A percentile compares a stretch with the other conserved stretches of the same genome.
Evolutionary conservation across 2,797 vertebrate species (phyloP).

Genomic region (Gorsachius magnificus): DNA sequence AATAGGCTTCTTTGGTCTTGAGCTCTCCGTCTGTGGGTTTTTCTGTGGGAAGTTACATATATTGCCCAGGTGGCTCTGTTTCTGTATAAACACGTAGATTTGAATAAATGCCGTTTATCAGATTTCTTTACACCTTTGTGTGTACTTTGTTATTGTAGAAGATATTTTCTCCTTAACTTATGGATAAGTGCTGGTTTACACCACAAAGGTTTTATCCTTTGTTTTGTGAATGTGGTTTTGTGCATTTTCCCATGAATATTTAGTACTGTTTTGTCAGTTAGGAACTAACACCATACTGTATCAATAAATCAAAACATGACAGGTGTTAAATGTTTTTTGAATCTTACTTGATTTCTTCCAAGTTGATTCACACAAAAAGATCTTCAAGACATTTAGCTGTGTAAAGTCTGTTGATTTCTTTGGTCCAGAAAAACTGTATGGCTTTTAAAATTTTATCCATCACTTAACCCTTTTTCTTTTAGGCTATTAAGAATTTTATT

Average conservation of each 20-base stretch:
- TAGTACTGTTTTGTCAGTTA: constrained; percentile 69
- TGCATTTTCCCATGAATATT: constrained; percentile 68
- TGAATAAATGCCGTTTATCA: constrained; percentile 6
- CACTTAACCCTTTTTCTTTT: background rate
- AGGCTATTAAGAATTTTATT: background rate
- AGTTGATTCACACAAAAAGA: constrained; percentile 7
- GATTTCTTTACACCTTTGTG: background rate
- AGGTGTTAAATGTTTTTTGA: constrained; percentile 52
- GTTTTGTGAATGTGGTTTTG: constrained; percentile 71
- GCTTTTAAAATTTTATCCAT: background rate
- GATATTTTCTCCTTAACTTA: background rate
- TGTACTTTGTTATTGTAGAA: background rate
- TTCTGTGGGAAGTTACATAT: background rate
- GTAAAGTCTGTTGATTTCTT: background rate
- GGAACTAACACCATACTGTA: constrained; percentile 32
- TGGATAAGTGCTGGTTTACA: constrained; percentile 29
- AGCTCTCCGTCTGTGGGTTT: background rate
- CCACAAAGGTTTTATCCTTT: constrained; percentile 43
- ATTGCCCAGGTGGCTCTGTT: constrained; percentile 10
- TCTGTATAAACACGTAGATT: background rate
- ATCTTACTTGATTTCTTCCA: constrained; percentile 9
- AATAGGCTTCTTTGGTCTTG: background rate
- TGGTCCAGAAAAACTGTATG: background rate
- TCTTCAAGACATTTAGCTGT: background rate
- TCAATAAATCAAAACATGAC: constrained; percentile 71